Percentiles rank a stretch among this genome's conserved stretches.
Evolutionary conservation across 2,888 invertebrate species (phyloP).

Genomic region (Cephus pulcher): DNA sequence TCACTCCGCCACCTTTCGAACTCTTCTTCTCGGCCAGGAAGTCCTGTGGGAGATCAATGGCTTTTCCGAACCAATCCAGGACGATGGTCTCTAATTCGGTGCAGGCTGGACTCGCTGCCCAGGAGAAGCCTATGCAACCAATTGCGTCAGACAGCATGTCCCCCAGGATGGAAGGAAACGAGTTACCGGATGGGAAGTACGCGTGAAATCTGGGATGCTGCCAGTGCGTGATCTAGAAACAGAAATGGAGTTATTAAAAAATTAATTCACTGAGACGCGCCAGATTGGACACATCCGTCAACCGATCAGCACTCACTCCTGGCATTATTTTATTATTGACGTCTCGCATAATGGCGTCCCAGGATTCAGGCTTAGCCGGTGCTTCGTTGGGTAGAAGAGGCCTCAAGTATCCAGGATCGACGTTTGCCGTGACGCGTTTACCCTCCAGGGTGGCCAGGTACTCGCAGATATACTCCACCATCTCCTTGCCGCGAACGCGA

Average conservation of each 20-base stretch:
- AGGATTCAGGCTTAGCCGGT: conserved; percentile 85
- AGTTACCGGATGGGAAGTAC: conserved; percentile 98
- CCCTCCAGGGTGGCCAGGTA: conserved; percentile 85
- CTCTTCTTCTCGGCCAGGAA: conserved; percentile 71
- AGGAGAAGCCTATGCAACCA: conserved; percentile 98
- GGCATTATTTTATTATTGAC: conserved; percentile 94
- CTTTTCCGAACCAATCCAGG: conserved; percentile 84
- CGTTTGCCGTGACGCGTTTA: conserved; percentile 87
- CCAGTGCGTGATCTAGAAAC: conserved; percentile 85
- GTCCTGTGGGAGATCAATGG: conserved; percentile 78
- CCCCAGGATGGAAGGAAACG: conserved; percentile 95
- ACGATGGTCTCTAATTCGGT: conserved; percentile 89
- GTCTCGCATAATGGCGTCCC: conserved; percentile 90
- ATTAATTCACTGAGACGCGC: neutral
- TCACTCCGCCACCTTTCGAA: conserved; percentile 81
- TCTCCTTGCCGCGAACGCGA: conserved; percentile 87
- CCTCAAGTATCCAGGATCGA: conserved; percentile 91
- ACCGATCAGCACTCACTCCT: conserved; percentile 71
- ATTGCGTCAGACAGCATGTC: conserved; percentile 98
- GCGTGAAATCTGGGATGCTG: conserved; percentile 99
- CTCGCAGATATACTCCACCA: conserved; percentile 95
- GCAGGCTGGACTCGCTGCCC: conserved; percentile 88
- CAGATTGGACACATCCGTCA: neutral
- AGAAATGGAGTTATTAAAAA: neutral
- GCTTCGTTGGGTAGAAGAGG: conserved; percentile 83